Evolutionary conservation across 2,113 vertebrate genomes (phyloP), one percentile per base, ranked within the genome.

Genomic region (Caranx ignobilis): DNA sequence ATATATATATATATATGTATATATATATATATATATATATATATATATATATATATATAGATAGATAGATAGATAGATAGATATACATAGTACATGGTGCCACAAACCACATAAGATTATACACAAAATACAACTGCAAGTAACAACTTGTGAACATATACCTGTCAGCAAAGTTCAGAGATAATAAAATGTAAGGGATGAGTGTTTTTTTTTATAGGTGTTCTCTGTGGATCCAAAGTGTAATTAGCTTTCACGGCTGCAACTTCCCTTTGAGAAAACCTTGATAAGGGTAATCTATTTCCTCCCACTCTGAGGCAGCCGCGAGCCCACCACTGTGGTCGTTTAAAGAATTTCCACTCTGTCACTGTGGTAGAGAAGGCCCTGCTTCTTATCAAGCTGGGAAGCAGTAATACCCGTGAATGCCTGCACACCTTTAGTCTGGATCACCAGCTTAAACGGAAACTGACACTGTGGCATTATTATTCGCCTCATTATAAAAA

Each of bases 261-360:
- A 79, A 75, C 79, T 79, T 87, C 81, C 77, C 84, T 82, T 71
- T 55, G 83, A 89, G 78, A 81, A 79, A 86, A 77, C 57, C 69
- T 79, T 84, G 86, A 89, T 87, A 88, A 85, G 84, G 77, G 71
- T 88, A 82, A 91, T 93, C 77, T 87, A 66, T 91, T 88, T 91
- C 82, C 71, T 87, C 86, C 77, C 77, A 83, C 77, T 79, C 74
- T 45, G 68, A 84, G 41, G 57, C 76, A 78, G 77, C 83, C 7
- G 19, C 45, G 64, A 69, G 67, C 70, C 76, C 78, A 87, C 64
- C 59, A 39, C 76, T 52, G 52, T 80, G 82, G 79, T 71, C 81
- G 77, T 43, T 57, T 79, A 64, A 61, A 72, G 65, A 52, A 43
- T 83, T 77, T 72, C 52, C 47, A 69, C 10, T 75, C 35, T 45